These are phyloP conservation scores for Pomacea maculata DNA, from an alignment of 1,140 invertebrate species.

Conservation along the genomic window DNA sequence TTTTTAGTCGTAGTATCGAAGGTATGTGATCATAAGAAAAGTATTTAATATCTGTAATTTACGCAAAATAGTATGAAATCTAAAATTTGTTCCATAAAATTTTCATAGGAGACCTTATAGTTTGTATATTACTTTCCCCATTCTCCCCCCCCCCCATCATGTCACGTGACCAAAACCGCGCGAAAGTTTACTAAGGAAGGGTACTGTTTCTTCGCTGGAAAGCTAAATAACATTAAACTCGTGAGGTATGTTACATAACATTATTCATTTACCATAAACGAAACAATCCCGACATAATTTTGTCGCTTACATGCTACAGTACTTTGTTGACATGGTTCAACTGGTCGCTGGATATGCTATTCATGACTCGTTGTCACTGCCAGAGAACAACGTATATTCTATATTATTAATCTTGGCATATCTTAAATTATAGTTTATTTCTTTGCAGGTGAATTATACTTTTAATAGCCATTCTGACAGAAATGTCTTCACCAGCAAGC, in stretches of 20 bases:
- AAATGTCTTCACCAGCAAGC: constrained; percentile 50
- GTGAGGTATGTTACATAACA: not conserved
- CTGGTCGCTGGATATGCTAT: not conserved
- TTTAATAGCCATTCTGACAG: not conserved
- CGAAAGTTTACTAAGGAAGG: not conserved
- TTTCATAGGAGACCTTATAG: not conserved
- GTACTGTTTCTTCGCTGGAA: not conserved
- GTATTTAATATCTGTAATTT: not conserved
- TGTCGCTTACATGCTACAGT: not conserved
- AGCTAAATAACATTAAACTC: not conserved
- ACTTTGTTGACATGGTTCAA: not conserved
- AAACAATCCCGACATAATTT: not conserved
- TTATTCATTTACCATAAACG: not conserved
- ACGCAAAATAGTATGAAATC: not conserved
- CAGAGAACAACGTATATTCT: too few species aligned
- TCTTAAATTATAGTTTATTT: too few species aligned
- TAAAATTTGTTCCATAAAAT: not conserved
- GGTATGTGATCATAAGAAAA: not conserved
- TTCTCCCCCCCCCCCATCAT: not conserved
- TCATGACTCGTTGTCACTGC: too few species aligned
- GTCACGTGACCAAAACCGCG: constrained; percentile 5
- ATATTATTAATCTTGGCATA: too few species aligned
- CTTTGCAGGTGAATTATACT: not conserved
- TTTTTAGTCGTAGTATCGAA: too few species aligned
- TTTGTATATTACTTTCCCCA: not conserved